These are phyloP conservation scores for Hyperoplus immaculatus DNA, from an alignment of 2,797 vertebrate species.

Conservation along the genomic window DNA sequence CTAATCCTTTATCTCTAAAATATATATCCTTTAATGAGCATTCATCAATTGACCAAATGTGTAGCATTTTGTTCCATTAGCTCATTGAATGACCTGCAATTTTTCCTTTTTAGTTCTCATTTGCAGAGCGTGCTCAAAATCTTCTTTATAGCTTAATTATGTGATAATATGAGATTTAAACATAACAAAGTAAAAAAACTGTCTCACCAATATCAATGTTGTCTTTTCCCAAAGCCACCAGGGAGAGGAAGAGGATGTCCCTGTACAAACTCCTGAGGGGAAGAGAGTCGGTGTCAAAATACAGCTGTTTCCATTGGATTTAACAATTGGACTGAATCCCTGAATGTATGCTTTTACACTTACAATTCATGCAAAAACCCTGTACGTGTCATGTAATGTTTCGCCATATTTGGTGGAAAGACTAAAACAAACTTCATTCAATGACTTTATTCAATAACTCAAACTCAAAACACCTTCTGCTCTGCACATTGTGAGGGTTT, in stretches of 20 bases:
- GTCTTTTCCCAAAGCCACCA: conserved; percentile 97
- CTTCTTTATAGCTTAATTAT: neutral
- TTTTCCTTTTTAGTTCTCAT: too few relatives aligned
- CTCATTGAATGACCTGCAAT: too few relatives aligned
- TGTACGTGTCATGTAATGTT: neutral
- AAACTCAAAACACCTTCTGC: too few relatives aligned
- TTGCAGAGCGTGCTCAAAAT: neutral
- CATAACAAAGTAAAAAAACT: neutral
- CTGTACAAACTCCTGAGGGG: conserved; percentile 94
- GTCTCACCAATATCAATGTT: conserved; percentile 97
- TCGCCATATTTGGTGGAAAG: neutral
- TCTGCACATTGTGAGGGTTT: neutral
- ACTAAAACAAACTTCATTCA: neutral
- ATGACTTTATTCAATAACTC: too few relatives aligned
- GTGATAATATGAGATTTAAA: neutral
- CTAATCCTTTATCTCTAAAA: too few relatives aligned
- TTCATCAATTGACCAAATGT: neutral
- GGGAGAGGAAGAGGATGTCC: conserved; percentile 96
- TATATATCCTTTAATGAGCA: neutral
- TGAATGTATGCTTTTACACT: neutral
- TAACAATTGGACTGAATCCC: neutral
- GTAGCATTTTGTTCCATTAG: too few relatives aligned
- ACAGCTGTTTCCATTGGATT: neutral
- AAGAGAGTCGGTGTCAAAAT: conserved; percentile 3
- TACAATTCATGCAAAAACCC: neutral